Evolutionary conservation across 2,113 vertebrate species (phyloP), one percentile per base, ranked within the genome.

Genomic region (Chiloscyllium plagiosum): DNA sequence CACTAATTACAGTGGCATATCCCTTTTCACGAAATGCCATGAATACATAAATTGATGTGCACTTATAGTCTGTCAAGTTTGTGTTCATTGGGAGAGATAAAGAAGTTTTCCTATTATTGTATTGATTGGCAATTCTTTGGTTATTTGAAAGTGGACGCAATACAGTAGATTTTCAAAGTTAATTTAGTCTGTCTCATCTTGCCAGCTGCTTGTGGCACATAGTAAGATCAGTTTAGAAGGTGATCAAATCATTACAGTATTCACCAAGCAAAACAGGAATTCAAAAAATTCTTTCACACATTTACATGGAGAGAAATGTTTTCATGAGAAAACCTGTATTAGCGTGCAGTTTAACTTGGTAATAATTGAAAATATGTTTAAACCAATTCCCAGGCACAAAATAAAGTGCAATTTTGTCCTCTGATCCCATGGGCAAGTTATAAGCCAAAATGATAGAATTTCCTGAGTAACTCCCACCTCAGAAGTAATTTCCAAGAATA

Each of bases 1-100:
- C 29, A 95, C 66, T 95, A 95, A 72, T 72, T 95, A 72, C 22
- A 70, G 37, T 94, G 93, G 47, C 93, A 72, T 94, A 68, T 94
- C 93, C 93, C 37, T 69, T 94, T 92, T 95, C 42, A 95, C 72
- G 68, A 95, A 50, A 22, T 95, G 69, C 72, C 94, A 95, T 17
- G 68, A 70, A 68, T 50, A 26, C 50, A 26, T 68, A 95, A 95
- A 95, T 95, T 94, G 22, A 20, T 52, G 68, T 70, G 66, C 68
- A 72, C 68, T 90, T 90, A 37, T 94, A 95, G 24, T 72, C 47
- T 95, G 94, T 72, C 68, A 72, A 47, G 37, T 95, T 72, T 95
- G 94, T 95, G 68, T 72, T 95, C 94, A 95, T 22, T 95, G 22
- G 68, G 47, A 69, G 50, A 22, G 37, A 29, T 95, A 33, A 50